Conservation (phyloP, 2,888 invertebrate species). For the Phalangium opilio region DNA sequence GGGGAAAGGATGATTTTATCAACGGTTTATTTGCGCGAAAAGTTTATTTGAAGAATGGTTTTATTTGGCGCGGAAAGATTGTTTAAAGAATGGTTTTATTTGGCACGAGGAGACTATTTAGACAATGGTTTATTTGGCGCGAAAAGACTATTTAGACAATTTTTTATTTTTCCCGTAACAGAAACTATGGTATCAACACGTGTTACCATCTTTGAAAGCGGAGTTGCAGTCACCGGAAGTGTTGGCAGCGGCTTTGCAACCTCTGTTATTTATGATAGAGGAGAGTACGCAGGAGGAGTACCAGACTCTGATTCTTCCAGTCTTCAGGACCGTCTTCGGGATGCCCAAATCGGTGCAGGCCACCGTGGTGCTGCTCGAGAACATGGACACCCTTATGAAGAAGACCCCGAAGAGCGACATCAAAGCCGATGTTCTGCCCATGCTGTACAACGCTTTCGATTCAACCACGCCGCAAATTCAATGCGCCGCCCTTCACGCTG, state of each 20-base stretch:
- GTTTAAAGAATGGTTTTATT: too few relatives aligned
- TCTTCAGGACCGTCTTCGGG: constrained; percentile 33
- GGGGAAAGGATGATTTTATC: too few relatives aligned
- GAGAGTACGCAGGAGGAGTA: constrained; percentile 64
- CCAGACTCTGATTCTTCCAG: constrained; percentile 61
- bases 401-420: constrained; percentile 69
- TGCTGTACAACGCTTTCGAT: constrained; percentile 73
- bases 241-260: constrained; percentile 65
- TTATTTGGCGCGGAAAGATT: too few relatives aligned
- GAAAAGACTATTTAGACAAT: too few relatives aligned
- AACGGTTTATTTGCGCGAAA: too few relatives aligned
- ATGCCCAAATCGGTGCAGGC: constrained; percentile 47
- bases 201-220: constrained; percentile 73
- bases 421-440: constrained; percentile 63
- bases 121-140: too few relatives aligned
- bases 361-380: constrained; percentile 72
- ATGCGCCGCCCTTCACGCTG: constrained; percentile 75
- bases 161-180: constrained; percentile 34
- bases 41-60: too few relatives aligned
- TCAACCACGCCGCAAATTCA: constrained; percentile 76
- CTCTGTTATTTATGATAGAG: constrained; percentile 65
- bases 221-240: constrained; percentile 75
- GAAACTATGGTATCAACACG: constrained; percentile 91
- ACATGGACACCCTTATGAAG: constrained; percentile 69
- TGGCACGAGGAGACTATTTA: too few relatives aligned